phyloP scores from a whole-genome alignment of 1,140 invertebrate genomes.

The Drosophila malerkotliana region DNA sequence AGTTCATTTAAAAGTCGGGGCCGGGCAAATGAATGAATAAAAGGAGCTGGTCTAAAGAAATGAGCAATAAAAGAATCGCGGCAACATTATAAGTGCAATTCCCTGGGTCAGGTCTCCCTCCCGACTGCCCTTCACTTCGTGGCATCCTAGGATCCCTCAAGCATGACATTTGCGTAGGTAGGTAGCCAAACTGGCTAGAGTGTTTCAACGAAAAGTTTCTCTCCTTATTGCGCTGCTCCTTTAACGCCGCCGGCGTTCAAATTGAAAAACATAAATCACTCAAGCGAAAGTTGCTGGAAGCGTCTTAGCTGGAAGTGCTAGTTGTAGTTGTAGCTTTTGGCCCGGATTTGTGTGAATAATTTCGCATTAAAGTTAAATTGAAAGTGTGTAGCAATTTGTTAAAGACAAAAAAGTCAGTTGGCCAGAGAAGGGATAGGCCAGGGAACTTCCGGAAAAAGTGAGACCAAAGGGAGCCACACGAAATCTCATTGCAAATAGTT shows the following conservation, averaged over 20 bases:
- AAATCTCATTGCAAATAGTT: constrained; percentile 69
- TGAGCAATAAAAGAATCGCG: constrained; percentile 30
- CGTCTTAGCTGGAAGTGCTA: constrained; percentile 5
- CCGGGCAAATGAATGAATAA: constrained; percentile 79
- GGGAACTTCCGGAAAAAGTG: constrained; percentile 47
- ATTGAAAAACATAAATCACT: constrained; percentile 82
- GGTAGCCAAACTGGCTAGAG: constrained; percentile 30
- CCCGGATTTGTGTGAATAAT: constrained; percentile 63
- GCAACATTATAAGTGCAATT: constrained; percentile 56
- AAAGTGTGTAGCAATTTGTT: constrained; percentile 82
- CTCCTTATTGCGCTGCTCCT: constrained; percentile 3
- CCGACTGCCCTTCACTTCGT: constrained; percentile 14
- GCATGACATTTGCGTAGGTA: constrained; percentile 53
- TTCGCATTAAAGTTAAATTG: constrained; percentile 77
- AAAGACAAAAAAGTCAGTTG: constrained; percentile 73
- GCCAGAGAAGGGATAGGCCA: constrained; percentile 34
- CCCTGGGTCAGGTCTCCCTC: constrained; percentile 57
- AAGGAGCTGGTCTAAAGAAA: constrained; percentile 46
- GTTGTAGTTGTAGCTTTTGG: constrained; percentile 10
- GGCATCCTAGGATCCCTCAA: constrained; percentile 27
- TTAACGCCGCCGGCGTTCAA: constrained; percentile 43
- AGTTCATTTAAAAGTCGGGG: constrained; percentile 79
- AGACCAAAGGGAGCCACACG: constrained; percentile 2
- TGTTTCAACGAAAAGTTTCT: constrained; percentile 44
- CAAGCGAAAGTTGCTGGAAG: constrained; percentile 70